phyloP scores from a whole-genome alignment of 2,888 invertebrate genomes.

The Acanthacorydalis orientalis region DNA sequence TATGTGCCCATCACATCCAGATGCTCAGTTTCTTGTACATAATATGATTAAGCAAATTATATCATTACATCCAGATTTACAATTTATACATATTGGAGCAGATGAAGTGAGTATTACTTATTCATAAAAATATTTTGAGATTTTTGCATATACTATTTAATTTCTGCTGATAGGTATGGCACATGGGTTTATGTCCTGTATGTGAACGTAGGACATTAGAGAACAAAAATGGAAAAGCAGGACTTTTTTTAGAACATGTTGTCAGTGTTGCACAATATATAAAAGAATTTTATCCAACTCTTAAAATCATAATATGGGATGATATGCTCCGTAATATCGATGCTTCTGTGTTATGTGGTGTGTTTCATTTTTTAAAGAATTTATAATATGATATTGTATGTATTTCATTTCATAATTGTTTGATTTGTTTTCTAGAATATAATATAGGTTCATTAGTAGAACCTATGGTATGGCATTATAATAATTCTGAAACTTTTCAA shows the following conservation, averaged over 20 bases:
- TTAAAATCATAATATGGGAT: conserved; percentile 68
- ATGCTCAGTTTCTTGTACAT: conserved; percentile 40
- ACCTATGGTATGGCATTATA: conserved; percentile 56
- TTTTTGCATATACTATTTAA: conserved; percentile 3
- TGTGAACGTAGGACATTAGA: conserved; percentile 32
- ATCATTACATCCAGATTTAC: conserved; percentile 42
- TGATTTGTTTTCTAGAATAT: conserved; percentile 30
- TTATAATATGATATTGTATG: conserved; percentile 1
- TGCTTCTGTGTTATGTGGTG: conserved; percentile 37
- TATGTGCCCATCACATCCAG: conserved; percentile 52
- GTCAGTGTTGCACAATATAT: conserved; percentile 39
- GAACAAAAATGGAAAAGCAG: conserved; percentile 32
- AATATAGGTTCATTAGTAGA: conserved; percentile 40
- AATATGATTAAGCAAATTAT: conserved; percentile 57
- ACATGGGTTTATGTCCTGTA: conserved; percentile 40
- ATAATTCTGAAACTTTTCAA: conserved; percentile 33
- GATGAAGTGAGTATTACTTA: conserved; percentile 41
- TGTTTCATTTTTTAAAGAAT: conserved; percentile 4
- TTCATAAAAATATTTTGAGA: neutral
- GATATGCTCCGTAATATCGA: conserved; percentile 61
- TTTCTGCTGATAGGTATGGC: conserved; percentile 43
- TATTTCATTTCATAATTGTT: neutral
- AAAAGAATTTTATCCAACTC: conserved; percentile 39
- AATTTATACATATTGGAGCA: conserved; percentile 63
- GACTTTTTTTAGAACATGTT: conserved; percentile 52